Conservation (phyloP, 2,113 vertebrate species). For the Lepus timidus region DNA sequence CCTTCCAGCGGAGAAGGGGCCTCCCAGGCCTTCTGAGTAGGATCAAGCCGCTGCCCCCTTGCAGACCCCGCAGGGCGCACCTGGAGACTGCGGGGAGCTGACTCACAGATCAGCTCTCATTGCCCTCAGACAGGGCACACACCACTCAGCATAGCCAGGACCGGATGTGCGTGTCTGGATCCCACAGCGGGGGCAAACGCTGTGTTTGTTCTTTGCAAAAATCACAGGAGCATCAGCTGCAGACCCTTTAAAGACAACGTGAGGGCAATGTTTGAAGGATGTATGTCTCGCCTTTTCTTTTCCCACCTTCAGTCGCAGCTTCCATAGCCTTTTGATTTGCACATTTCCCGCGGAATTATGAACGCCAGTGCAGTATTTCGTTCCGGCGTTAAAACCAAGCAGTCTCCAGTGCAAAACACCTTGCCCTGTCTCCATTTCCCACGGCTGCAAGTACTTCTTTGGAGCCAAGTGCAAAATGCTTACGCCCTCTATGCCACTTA, state of each 20-base stretch:
- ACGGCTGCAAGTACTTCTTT: not conserved
- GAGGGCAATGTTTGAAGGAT: not conserved
- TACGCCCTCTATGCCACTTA: not conserved
- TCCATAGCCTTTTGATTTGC: not conserved
- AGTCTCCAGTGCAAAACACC: not conserved
- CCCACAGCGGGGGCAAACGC: accelerated
- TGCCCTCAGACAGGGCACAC: too few species aligned
- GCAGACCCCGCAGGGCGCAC: not conserved
- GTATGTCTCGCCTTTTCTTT: not conserved
- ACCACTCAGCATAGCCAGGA: too few species aligned
- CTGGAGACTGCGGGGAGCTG: not conserved
- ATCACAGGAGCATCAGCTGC: not conserved
- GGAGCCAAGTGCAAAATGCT: not conserved
- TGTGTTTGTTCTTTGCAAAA: not conserved
- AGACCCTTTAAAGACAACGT: not conserved
- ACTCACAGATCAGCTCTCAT: too few species aligned
- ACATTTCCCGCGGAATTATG: not conserved
- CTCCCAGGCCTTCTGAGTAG: not conserved
- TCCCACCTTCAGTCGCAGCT: not conserved
- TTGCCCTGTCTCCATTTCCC: not conserved
- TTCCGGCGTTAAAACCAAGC: not conserved
- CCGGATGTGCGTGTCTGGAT: not conserved
- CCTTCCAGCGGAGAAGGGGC: not conserved
- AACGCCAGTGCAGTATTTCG: not conserved
- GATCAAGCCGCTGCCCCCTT: too few species aligned